Evolutionary conservation across 1,140 invertebrate species (phyloP).

Genomic region (Olivierus martensii): DNA sequence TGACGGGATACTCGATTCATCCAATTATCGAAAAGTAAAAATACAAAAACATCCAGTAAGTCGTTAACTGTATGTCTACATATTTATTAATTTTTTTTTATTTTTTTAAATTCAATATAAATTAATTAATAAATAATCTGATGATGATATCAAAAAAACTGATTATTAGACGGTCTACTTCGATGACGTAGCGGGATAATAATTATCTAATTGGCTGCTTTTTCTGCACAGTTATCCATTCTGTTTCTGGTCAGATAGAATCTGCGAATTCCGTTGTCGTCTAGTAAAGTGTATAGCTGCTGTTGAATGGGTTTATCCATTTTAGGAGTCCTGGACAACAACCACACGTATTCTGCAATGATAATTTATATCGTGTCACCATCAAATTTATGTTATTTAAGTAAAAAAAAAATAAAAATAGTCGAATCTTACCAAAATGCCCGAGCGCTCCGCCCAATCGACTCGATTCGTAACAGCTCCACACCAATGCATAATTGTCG

Average conservation of each 20-base stretch:
- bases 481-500: background rate
- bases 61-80: no score
- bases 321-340: conserved; percentile 6
- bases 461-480: background rate
- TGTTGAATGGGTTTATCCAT: background rate
- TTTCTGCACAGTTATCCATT: background rate
- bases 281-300: conserved; percentile 11
- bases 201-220: no score
- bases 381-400: background rate
- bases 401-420: background rate
- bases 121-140: no score
- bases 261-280: conserved; percentile 3
- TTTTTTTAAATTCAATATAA: no score
- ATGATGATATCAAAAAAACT: no score
- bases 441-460: background rate
- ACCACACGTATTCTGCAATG: conserved; percentile 13
- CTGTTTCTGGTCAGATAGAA: background rate
- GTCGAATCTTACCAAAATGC: background rate
- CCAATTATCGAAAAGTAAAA: no score
- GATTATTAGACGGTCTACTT: no score
- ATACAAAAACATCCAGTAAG: no score
- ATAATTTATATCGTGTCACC: background rate
- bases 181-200: no score
- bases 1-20: no score
- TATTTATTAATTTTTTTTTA: no score